Base-by-base conservation (phyloP, 1,140 invertebrate species). In the Probaryconus sp. region DNA sequence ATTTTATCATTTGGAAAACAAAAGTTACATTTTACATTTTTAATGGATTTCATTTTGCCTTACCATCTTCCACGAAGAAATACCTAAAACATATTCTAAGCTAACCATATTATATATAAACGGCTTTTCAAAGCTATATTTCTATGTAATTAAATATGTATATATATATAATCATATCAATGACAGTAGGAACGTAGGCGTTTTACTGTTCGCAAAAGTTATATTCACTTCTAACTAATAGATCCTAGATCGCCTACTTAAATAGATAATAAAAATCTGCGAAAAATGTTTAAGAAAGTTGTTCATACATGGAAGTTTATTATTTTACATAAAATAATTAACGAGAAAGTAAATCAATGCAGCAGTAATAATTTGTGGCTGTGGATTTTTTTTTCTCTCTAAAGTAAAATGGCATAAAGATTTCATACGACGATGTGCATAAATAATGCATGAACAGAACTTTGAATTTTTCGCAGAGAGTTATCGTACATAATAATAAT, bases 221-320 rank as follows among this genome's bases (percentile, higher is more conserved):
- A 78, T 78, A 73, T 79, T 81, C 63, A 67, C 72, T 84, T n/a
- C 84, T 85, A 85, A 80, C 85, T 86, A 86, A 83, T 84, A 79
- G 79, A 81, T 85, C 83, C 85, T 86, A 86, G 78, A 83, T 81
- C 79, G 73, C 82, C 85, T 85, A 83, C 55, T 79, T 74, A 77
- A 75, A 71, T 76, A 78, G 69, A 33, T 72, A 77, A 70, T 69
- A 64, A 72, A 76, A 76, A n/a, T n/a, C n/a, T n/a, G n/a, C n/a
- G n/a, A n/a, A n/a, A n/a, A n/a, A n/a, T n/a, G n/a, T n/a, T n/a
- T n/a, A n/a, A n/a, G n/a, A n/a, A n/a, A n/a, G n/a, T n/a, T n/a
- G n/a, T n/a, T n/a, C n/a, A n/a, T n/a, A n/a, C n/a, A n/a, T n/a
- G n/a, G n/a, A n/a, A n/a, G n/a, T n/a, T n/a, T n/a, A n/a, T n/a